Evolutionary conservation across 2,888 invertebrate species (phyloP), one percentile per base, ranked within the genome.

Genomic region (Lasioglossum leucozonium): DNA sequence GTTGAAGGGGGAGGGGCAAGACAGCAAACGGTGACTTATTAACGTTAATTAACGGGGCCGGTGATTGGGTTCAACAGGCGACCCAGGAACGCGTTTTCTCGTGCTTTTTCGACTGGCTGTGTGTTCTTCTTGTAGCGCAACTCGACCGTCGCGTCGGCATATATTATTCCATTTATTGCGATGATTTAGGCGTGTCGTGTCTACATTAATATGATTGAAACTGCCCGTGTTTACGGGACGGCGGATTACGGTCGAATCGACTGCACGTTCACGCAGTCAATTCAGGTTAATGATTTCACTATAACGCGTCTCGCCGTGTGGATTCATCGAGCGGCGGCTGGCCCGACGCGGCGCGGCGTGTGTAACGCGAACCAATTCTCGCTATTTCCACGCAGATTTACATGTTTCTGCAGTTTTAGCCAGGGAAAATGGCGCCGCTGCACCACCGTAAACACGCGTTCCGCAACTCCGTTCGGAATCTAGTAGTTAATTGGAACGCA

Each of bases 201-300:
- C 44, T 76, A 69, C 86, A 71, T 85, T 86, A 86, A 86, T 85
- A 78, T 58, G 86, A 86, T 85, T 78, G 81, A 81, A 81, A 78
- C 75, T 85, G n/a, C 51, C 75, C 42, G 81, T 73, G 77, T 85
- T 86, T 81, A 85, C 86, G 71, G 72, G 72, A 40, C 72, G 75
- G 80, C 72, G 65, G 86, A 86, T 86, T 85, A 86, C 85, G 85
- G 81, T 74, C 30, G 85, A 81, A 85, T 81, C 44, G 85, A 81
- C 78, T 86, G 81, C 81, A 69, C 75, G 85, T 26, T 30, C 85
- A 5, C 51, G 78, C 81, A 81, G 85, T 86, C 86, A 81, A 81
- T 85, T 85, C 86, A 40, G 73, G 84, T 86, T 85, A 87, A 87
- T 87, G 87, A 86, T 87, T 87, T 87, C 83, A 58, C 78, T 77